A percentile compares a stretch with the other conserved stretches of the same genome.
phyloP scores from a whole-genome alignment of 1,140 invertebrate species.

The Eumeta japonica region DNA sequence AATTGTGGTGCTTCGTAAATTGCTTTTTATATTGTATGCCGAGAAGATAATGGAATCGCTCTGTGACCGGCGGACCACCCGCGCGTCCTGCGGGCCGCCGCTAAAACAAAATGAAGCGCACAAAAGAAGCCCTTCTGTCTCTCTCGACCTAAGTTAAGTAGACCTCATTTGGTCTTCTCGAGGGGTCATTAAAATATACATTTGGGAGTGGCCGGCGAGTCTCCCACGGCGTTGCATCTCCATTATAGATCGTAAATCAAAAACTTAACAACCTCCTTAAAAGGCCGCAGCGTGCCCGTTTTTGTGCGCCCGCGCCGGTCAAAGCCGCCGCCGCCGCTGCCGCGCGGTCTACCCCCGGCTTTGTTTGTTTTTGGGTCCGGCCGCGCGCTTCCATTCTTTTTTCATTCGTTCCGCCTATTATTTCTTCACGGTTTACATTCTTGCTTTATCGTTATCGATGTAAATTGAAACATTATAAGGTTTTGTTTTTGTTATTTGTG shows the following conservation, averaged over 20 bases:
- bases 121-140: too few relatives aligned
- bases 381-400: constrained; percentile 48
- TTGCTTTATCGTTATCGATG: constrained; percentile 37
- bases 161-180: constrained; percentile 38
- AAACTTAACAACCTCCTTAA: constrained; percentile 58
- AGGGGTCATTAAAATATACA: constrained; percentile 50
- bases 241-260: constrained; percentile 57
- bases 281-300: constrained; percentile 46
- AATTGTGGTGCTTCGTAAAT: too few relatives aligned
- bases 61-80: background rate
- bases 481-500: constrained; percentile 21
- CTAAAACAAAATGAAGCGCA: too few relatives aligned
- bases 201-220: constrained; percentile 37
- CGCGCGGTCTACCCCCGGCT: constrained; percentile 33
- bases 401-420: constrained; percentile 32
- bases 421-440: constrained; percentile 33
- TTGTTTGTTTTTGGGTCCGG: constrained; percentile 53
- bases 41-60: constrained; percentile 1
- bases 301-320: constrained; percentile 38
- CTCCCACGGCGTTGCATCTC: constrained; percentile 55
- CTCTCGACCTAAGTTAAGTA: too few relatives aligned
- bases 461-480: background rate
- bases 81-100: background rate
- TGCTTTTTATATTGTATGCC: background rate
- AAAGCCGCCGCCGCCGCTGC: constrained; percentile 42